Percentiles rank a stretch among this genome's conserved stretches.
Conservation (phyloP, 2,888 invertebrate species). For the Elegia similella region DNA sequence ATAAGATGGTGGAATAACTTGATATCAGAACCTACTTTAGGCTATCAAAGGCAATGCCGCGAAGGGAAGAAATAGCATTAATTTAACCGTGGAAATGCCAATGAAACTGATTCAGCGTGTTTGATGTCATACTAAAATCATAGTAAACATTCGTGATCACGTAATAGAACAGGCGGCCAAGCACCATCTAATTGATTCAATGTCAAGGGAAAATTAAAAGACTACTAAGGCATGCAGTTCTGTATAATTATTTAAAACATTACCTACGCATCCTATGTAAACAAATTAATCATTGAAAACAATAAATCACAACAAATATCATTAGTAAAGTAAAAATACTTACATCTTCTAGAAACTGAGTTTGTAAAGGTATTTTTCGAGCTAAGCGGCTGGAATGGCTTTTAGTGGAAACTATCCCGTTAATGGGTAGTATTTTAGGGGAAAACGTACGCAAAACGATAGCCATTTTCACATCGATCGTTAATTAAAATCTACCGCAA, state of each 20-base stretch:
- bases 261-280: constrained; percentile 1
- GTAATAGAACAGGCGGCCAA: constrained; percentile 4
- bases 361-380: constrained; percentile 70
- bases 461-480: constrained; percentile 71
- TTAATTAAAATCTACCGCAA: constrained; percentile 36
- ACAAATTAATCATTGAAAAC: not conserved
- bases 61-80: not conserved
- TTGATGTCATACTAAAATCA: not conserved
- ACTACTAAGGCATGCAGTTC: not conserved
- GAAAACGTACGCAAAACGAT: constrained; percentile 80
- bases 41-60: not conserved
- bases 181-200: constrained; percentile 47
- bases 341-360: constrained; percentile 80
- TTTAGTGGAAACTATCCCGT: constrained; percentile 77
- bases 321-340: constrained; percentile 36
- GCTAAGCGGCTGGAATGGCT: constrained; percentile 76
- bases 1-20: constrained; percentile 1
- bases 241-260: constrained; percentile 2
- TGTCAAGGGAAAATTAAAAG: constrained; percentile 45
- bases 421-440: constrained; percentile 77
- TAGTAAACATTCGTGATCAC: not conserved
- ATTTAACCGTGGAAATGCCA: not conserved
- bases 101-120: constrained; percentile 2
- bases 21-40: not conserved
- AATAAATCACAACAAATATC: constrained; percentile 7